A percentile compares a stretch with the other conserved stretches of the same genome.
These are phyloP conservation scores for Chrysolina oricalcia DNA, from an alignment of 2,888 invertebrate genomes.

Conservation along the genomic window DNA sequence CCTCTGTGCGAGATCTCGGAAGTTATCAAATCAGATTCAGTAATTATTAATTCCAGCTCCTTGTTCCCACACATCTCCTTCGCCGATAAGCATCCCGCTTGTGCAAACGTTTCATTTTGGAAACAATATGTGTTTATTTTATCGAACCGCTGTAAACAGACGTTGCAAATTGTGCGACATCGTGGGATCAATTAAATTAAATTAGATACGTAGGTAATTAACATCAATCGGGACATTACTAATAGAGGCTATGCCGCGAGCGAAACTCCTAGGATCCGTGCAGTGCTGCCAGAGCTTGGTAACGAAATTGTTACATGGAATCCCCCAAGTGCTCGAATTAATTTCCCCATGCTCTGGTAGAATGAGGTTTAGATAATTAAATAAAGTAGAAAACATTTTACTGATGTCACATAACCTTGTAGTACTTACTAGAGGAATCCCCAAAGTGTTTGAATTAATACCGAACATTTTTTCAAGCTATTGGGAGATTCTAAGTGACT, in stretches of 20 bases:
- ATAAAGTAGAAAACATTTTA: too few relatives aligned
- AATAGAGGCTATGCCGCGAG: slow-evolving; percentile 1
- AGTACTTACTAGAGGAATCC: too few relatives aligned
- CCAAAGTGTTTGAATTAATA: too few relatives aligned
- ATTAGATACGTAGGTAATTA: slow-evolving; percentile 16
- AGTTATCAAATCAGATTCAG: not conserved
- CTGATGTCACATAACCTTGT: too few relatives aligned
- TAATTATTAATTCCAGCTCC: not conserved
- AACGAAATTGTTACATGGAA: not conserved
- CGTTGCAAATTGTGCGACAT: not conserved
- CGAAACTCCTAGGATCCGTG: not conserved
- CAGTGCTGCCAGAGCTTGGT: not conserved
- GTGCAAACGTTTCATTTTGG: not conserved
- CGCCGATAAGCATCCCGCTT: not conserved
- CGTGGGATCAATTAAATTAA: slow-evolving; percentile 11
- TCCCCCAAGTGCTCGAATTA: too few relatives aligned
- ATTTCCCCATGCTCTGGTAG: too few relatives aligned
- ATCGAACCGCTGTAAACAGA: not conserved
- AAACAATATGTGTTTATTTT: slow-evolving; percentile 1
- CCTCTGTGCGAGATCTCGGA: too few relatives aligned
- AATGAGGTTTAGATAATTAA: too few relatives aligned
- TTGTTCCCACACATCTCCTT: not conserved
- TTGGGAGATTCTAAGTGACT: too few relatives aligned
- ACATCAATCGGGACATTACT: slow-evolving; percentile 6
- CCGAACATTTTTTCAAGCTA: too few relatives aligned